Evolutionary conservation across 2,113 vertebrate species (phyloP), one percentile per base, ranked within the genome.

Genomic region (Phycodurus eques): DNA sequence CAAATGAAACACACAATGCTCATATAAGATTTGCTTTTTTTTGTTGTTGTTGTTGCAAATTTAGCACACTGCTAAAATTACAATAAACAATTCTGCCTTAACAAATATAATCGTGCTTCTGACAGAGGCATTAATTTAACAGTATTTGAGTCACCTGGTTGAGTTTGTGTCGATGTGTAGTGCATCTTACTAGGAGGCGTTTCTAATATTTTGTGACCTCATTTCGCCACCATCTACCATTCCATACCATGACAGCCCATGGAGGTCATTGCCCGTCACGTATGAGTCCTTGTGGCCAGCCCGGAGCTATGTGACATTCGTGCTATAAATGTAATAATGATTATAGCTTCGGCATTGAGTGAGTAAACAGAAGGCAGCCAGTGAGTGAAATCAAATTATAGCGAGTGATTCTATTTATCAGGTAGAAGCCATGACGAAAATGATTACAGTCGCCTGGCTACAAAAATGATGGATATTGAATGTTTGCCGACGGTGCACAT

Each of bases 371-470:
- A 85, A 79, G 87, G 79, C 42, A 71, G 77, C 80, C 75, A 77
- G 65, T 70, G 90, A 87, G 78, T 68, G 73, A 87, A 92, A 92
- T 90, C 46, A 88, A 92, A 91, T 90, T 86, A 91, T 73, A 72
- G 69, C 35, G 82, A 91, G 87, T 79, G 79, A 92, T 92, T 88
- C 67, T 78, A 85, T 92, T 91, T 88, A 84, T 88, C 89, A 91
- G 86, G 81, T 85, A 81, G 62, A 68, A 76, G 64, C 81, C 79
- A 67, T 77, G 83, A 81, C 85, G 83, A 84, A 81, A 86, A 83
- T 77, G 76, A 89, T 88, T 86, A 87, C 53, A 76, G 70, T 83
- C 83, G 75, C 75, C 78, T 70, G 80, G 84, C 83, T 80, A 74
- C 80, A 75, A 74, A 80, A 74, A 83, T 78, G 87, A 91, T 85